Percentiles rank a stretch among this genome's conserved stretches.
Conservation (phyloP, 2,797 vertebrate species). For the Crenichthys baileyi region DNA sequence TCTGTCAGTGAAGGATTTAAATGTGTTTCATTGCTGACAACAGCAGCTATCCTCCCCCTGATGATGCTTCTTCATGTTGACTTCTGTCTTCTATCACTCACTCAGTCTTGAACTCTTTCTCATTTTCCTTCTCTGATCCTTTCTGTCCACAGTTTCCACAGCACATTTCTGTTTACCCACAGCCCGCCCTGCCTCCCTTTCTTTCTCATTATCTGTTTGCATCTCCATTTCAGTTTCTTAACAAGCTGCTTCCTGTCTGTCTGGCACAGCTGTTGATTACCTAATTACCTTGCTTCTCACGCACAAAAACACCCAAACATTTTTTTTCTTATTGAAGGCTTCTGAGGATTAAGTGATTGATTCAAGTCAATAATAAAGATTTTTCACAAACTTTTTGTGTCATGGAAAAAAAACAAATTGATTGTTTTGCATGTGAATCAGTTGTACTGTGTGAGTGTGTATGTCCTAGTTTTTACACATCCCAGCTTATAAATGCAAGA, state of each 20-base stretch:
- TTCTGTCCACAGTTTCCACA: conserved; percentile 30
- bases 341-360: conserved; percentile 39
- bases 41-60: conserved; percentile 61
- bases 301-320: conserved; percentile 25
- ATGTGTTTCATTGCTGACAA: conserved; percentile 58
- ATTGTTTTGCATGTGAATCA: conserved; percentile 1
- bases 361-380: conserved; percentile 49
- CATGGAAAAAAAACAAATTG: conserved; percentile 19
- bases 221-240: conserved; percentile 68
- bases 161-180: conserved; percentile 38
- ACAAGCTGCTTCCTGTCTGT: conserved; percentile 78
- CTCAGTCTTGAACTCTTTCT: conserved; percentile 1
- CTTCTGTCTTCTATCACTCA: conserved; percentile 12
- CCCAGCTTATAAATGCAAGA: conserved; percentile 10
- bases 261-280: conserved; percentile 78
- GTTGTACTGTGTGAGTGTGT: not conserved
- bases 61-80: conserved; percentile 15
- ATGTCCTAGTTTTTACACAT: conserved; percentile 17
- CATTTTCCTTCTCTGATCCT: conserved; percentile 22
- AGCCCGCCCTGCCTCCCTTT: conserved; percentile 40
- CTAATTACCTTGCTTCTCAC: conserved; percentile 70
- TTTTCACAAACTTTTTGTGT: conserved; percentile 39
- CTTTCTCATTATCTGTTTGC: conserved; percentile 70
- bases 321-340: not conserved
- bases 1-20: conserved; percentile 57